Conservation (phyloP, 2,113 vertebrate genomes). For the Falco punctatus region DNA sequence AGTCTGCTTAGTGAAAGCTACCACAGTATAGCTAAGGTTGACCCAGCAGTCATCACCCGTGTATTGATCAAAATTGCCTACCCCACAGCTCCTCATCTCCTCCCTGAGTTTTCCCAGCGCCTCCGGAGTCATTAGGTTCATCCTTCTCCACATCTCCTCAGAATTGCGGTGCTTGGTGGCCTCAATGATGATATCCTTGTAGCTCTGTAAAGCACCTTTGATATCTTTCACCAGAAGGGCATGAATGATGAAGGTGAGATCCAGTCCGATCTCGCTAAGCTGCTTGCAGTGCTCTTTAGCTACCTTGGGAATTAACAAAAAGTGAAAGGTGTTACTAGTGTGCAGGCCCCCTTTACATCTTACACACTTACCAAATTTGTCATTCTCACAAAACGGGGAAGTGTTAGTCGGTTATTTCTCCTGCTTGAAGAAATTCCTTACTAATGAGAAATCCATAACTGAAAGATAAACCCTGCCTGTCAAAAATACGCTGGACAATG, state of each 20-base stretch:
- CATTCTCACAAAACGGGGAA: background rate
- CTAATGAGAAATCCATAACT: background rate
- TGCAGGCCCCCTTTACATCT: background rate
- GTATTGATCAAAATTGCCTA: slow-evolving; percentile 89
- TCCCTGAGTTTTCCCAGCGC: slow-evolving; percentile 91
- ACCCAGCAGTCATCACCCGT: slow-evolving; percentile 98
- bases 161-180: slow-evolving; percentile 98
- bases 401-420: background rate
- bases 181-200: slow-evolving; percentile 97
- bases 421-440: background rate
- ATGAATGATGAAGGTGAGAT: slow-evolving; percentile 95
- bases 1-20: slow-evolving; percentile 98
- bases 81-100: slow-evolving; percentile 90
- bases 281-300: slow-evolving; percentile 96
- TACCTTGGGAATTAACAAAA: slow-evolving; percentile 76
- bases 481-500: background rate
- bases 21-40: slow-evolving; percentile 96
- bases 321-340: background rate
- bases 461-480: background rate
- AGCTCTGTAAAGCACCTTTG: slow-evolving; percentile 88
- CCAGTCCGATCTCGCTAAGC: slow-evolving; percentile 92
- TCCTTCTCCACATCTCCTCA: slow-evolving; percentile 96
- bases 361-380: background rate
- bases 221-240: slow-evolving; percentile 93
- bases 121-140: slow-evolving; percentile 99